Conservation (phyloP, 2,888 invertebrate species). For the Drosophila picticornis region DNA sequence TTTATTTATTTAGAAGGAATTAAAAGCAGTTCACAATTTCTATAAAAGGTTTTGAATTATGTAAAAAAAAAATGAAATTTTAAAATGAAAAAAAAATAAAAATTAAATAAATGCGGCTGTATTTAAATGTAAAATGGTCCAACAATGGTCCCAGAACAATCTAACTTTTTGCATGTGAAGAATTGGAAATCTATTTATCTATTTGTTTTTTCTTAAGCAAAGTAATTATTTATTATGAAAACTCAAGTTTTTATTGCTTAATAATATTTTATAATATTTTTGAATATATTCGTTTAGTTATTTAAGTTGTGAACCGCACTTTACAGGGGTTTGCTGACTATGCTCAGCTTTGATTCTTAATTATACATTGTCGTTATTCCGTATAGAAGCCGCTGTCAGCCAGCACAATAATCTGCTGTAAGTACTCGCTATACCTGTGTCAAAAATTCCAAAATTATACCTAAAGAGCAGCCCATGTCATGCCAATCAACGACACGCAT, state of each 20-base stretch:
- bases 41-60: not conserved
- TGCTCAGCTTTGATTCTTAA: not conserved
- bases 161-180: too few relatives aligned
- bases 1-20: not conserved
- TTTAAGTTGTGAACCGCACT: not conserved
- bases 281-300: not conserved
- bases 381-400: not conserved
- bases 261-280: not conserved
- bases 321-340: not conserved
- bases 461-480: not conserved
- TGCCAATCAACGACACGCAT: conserved; percentile 56
- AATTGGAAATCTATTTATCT: not conserved
- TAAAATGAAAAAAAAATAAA: not conserved
- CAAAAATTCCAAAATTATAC: conserved; percentile 15
- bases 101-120: not conserved
- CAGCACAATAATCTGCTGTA: conserved; percentile 10
- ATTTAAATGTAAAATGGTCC: not conserved
- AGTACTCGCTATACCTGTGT: not conserved
- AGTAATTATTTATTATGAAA: not conserved
- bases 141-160: not conserved
- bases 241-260: not conserved
- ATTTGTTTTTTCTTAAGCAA: not conserved
- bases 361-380: not conserved
- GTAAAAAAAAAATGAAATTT: not conserved
- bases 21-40: not conserved